Conservation (phyloP, 2,888 invertebrate species). For the Drosophila nr. perissopoda region DNA sequence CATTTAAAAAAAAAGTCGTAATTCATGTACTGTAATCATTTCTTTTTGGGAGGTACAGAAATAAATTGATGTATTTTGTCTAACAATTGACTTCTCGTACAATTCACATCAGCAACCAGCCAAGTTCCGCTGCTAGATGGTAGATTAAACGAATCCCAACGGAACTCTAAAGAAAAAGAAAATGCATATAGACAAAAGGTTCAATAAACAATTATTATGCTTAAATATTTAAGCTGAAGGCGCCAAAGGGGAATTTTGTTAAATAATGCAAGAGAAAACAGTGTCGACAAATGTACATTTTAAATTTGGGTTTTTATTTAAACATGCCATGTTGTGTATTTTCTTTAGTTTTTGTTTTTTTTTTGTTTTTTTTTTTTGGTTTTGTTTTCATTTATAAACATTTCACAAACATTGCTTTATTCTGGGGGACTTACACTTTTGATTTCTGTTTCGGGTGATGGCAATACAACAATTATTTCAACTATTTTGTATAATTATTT, state of each 20-base stretch:
- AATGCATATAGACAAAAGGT: neutral
- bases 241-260: neutral
- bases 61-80: neutral
- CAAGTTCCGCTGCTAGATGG: neutral
- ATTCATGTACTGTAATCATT: neutral
- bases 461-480: constrained; percentile 78
- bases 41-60: neutral
- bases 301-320: constrained; percentile 51
- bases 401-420: constrained; percentile 71
- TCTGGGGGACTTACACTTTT: constrained; percentile 68
- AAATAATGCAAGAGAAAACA: constrained; percentile 6
- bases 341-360: constrained; percentile 28
- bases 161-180: constrained; percentile 5
- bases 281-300: constrained; percentile 36
- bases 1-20: neutral
- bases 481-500: constrained; percentile 77
- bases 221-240: neutral
- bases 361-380: constrained; percentile 40
- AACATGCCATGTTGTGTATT: constrained; percentile 56
- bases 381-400: constrained; percentile 73
- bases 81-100: neutral
- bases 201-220: neutral
- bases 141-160: constrained; percentile 12
- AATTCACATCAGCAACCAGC: neutral
- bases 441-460: constrained; percentile 59